A percentile compares a stretch with the other conserved stretches of the same genome.
phyloP scores from a whole-genome alignment of 1,140 invertebrate species.

The Ceratina calcarata region DNA sequence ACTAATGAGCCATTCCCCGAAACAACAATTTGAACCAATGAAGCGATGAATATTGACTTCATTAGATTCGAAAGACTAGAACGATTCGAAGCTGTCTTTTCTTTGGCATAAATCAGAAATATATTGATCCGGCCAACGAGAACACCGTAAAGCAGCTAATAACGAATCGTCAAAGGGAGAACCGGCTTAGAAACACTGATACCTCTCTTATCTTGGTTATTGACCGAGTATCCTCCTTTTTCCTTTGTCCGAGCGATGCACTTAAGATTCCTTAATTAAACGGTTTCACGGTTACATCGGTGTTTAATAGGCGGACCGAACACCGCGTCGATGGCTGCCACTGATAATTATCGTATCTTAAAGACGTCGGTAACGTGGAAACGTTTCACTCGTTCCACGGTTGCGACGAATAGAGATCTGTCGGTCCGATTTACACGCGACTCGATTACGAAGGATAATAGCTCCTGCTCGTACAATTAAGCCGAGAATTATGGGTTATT shows the following conservation, averaged over 20 bases:
- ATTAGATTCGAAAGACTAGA: neutral
- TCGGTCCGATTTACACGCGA: conserved; percentile 18
- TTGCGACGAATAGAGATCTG: conserved; percentile 22
- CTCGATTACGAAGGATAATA: conserved; percentile 39
- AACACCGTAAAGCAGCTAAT: too few species aligned
- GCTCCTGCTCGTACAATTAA: conserved; percentile 10
- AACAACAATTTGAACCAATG: conserved; percentile 11
- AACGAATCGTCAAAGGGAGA: conserved; percentile 21
- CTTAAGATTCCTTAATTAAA: conserved; percentile 33
- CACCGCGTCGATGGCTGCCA: conserved; percentile 5
- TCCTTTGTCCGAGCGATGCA: neutral
- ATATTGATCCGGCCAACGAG: too few species aligned
- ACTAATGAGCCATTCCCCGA: conserved; percentile 46
- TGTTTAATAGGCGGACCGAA: conserved; percentile 1
- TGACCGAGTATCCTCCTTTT: neutral
- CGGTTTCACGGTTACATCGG: neutral
- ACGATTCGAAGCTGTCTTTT: conserved; percentile 4
- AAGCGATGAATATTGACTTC: conserved; percentile 55
- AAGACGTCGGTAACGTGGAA: neutral
- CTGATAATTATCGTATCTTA: conserved; percentile 19
- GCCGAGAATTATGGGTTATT: conserved; percentile 32
- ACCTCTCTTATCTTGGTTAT: conserved; percentile 1
- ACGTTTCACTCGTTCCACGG: conserved; percentile 2
- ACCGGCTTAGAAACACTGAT: neutral
- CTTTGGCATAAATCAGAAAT: conserved; percentile 46